phyloP scores from a whole-genome alignment of 2,888 invertebrate genomes.

The Andrena haemorrhoa region DNA sequence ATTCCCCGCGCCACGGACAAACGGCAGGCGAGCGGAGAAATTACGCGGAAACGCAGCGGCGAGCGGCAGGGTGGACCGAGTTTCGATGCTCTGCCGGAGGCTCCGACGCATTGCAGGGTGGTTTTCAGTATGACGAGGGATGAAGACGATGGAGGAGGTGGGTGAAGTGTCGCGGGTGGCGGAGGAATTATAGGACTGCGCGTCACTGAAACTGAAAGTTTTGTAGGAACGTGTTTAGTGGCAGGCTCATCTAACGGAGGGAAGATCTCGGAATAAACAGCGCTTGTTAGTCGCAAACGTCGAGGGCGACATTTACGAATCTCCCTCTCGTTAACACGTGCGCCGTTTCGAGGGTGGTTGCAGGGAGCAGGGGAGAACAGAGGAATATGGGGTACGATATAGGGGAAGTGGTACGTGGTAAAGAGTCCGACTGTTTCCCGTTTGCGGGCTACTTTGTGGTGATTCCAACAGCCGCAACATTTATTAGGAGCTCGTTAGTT shows the following conservation, averaged over 20 bases:
- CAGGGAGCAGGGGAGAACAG: not conserved
- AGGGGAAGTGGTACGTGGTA: slow-evolving; percentile 8
- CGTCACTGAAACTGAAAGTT: too few relatives aligned
- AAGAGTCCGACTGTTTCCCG: slow-evolving; percentile 73
- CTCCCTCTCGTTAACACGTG: slow-evolving; percentile 31
- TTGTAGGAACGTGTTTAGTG: too few relatives aligned
- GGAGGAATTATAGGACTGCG: too few relatives aligned
- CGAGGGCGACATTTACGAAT: not conserved
- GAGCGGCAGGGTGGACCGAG: not conserved
- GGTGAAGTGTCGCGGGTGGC: too few relatives aligned
- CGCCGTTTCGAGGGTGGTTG: not conserved
- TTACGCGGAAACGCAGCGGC: slow-evolving; percentile 14
- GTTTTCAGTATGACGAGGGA: too few relatives aligned
- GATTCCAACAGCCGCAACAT: slow-evolving; percentile 73
- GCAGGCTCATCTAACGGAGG: too few relatives aligned
- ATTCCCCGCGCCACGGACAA: slow-evolving; percentile 70
- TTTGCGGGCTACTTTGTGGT: slow-evolving; percentile 79
- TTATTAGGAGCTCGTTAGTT: slow-evolving; percentile 73
- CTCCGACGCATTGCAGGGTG: too few relatives aligned
- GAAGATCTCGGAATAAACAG: too few relatives aligned
- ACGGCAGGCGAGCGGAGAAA: slow-evolving; percentile 8
- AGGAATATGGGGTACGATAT: slow-evolving; percentile 15
- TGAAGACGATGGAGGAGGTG: too few relatives aligned
- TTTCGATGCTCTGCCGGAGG: too few relatives aligned
- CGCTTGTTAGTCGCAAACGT: not conserved